Conservation (phyloP, 35 echinoderm and acorn worm genomes). For the Apostichopus japonicus region DNA sequence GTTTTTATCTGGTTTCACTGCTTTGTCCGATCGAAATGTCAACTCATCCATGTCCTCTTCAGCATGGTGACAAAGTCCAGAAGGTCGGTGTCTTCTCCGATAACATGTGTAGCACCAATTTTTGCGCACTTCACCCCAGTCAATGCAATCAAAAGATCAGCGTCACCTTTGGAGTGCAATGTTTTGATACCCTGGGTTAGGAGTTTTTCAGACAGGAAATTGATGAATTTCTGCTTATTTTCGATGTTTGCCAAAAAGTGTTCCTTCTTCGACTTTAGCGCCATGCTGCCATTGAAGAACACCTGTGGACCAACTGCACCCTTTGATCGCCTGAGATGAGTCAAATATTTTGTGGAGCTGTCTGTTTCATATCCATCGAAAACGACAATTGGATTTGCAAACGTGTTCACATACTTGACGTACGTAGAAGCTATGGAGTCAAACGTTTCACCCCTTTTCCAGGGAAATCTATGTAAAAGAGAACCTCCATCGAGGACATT, state of each 20-base stretch:
- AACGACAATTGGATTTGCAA: slow-evolving; percentile 47
- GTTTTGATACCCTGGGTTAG: background rate
- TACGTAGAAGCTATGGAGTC: slow-evolving; percentile 16
- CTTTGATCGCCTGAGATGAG: slow-evolving; percentile 32
- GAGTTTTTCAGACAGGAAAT: background rate
- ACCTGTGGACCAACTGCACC: slow-evolving; percentile 3
- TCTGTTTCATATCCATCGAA: slow-evolving; percentile 49
- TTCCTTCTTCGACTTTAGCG: slow-evolving; percentile 10
- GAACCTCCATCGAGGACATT: too few relatives aligned
- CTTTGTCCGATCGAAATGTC: background rate
- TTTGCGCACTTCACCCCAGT: slow-evolving; percentile 29
- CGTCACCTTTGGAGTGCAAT: slow-evolving; percentile 53
- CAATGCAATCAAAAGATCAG: slow-evolving; percentile 53
- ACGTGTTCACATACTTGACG: background rate
- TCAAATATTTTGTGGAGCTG: slow-evolving; percentile 35
- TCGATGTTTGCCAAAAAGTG: background rate
- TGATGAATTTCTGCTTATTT: slow-evolving; percentile 50
- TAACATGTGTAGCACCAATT: background rate
- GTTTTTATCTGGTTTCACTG: background rate
- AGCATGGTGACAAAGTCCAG: slow-evolving; percentile 46
- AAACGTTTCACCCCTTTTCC: too few relatives aligned
- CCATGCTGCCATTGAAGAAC: background rate
- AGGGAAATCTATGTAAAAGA: too few relatives aligned
- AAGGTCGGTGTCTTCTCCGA: slow-evolving; percentile 50
- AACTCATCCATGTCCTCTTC: background rate